phyloP scores from a whole-genome alignment of 2,797 vertebrate species.

The Pangasius larnaudii region DNA sequence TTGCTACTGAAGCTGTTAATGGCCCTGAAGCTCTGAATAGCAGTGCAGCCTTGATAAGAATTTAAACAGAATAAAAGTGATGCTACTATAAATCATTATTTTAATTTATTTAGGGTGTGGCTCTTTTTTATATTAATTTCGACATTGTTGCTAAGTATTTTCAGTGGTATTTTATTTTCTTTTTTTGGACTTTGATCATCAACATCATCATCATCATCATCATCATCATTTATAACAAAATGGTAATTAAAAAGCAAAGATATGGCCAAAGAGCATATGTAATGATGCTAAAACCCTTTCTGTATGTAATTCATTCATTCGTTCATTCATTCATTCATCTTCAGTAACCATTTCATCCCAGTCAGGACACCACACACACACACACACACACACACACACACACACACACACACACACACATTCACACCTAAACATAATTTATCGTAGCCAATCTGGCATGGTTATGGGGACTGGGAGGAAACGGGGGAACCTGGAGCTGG shows the following conservation, averaged over 20 bases:
- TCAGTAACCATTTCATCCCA: not conserved
- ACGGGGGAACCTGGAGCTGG: too few species aligned
- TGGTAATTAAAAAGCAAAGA: not conserved
- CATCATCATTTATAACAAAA: not conserved
- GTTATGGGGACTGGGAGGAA: too few species aligned
- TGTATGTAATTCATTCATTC: not conserved
- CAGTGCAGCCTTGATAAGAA: not conserved
- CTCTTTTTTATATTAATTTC: not conserved
- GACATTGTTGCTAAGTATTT: not conserved
- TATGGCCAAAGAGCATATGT: not conserved
- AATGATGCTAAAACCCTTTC: not conserved
- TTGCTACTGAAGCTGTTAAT: not conserved
- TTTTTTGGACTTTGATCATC: not conserved
- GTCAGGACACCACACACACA: not conserved
- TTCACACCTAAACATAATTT: not conserved
- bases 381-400: constrained; percentile 6
- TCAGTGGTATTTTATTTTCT: not conserved
- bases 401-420: not conserved
- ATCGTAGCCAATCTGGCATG: too few species aligned
- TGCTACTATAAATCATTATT: not conserved
- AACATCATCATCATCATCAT: not conserved
- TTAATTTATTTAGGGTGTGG: not conserved
- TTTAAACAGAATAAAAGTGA: not conserved
- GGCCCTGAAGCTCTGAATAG: not conserved
- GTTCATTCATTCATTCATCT: not conserved